phyloP scores from a whole-genome alignment of 2,113 vertebrate species.

The Erythrolamprus reginae region DNA sequence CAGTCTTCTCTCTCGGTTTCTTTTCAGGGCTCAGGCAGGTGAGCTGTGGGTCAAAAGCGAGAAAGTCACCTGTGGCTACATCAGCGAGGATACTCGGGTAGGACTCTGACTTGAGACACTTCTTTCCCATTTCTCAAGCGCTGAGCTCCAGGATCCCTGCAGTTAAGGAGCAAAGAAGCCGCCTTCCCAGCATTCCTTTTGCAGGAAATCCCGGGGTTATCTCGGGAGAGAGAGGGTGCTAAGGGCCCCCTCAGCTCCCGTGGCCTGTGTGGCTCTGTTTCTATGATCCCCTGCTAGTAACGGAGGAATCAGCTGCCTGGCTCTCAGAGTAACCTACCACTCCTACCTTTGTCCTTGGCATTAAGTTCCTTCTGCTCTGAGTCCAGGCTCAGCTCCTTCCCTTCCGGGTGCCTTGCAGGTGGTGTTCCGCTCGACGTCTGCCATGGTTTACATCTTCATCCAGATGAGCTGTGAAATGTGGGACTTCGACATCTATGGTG shows the following conservation, averaged over 20 bases:
- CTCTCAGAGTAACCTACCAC: neutral
- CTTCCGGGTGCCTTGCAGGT: constrained; percentile 73
- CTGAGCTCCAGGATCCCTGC: neutral
- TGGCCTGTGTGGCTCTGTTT: neutral
- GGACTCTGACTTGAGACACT: constrained; percentile 41
- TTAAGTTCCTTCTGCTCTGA: too few relatives aligned
- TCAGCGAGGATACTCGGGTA: constrained; percentile 94
- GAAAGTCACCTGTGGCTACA: constrained; percentile 97
- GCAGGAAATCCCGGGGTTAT: neutral
- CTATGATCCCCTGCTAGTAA: neutral
- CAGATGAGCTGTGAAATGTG: constrained; percentile 99
- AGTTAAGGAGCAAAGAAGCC: neutral
- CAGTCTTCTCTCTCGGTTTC: neutral
- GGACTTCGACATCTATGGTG: constrained; percentile 99
- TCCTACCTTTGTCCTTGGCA: too few relatives aligned
- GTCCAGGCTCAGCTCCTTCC: neutral
- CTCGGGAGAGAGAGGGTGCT: neutral
- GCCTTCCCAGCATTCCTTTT: neutral
- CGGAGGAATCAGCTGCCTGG: neutral
- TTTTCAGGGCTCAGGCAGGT: constrained; percentile 89
- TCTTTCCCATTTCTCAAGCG: neutral
- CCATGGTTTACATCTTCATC: constrained; percentile 99
- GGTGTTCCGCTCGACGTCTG: constrained; percentile 95
- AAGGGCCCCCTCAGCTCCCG: neutral
- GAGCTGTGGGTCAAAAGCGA: constrained; percentile 98